Evolutionary conservation across 2,797 vertebrate species (phyloP).

Genomic region (Clarias pachynema): DNA sequence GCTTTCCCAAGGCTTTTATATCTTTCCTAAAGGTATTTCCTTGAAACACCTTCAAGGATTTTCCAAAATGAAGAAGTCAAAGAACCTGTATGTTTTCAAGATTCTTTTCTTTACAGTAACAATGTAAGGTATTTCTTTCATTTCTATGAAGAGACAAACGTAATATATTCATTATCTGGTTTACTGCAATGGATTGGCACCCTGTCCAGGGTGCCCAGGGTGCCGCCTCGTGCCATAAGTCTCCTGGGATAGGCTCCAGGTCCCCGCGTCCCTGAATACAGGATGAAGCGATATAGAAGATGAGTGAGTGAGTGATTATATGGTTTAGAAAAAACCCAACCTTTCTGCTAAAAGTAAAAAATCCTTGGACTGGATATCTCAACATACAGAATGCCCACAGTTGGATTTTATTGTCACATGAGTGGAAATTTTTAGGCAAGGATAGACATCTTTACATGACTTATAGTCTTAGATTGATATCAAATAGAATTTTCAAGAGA

Average conservation of each 20-base stretch:
- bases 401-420: not conserved
- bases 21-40: not conserved
- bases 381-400: not conserved
- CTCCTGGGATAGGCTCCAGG: no score
- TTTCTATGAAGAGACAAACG: constrained; percentile 30
- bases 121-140: constrained; percentile 63
- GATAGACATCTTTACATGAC: constrained; percentile 12
- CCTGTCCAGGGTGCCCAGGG: no score
- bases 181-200: not conserved
- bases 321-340: not conserved
- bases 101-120: not conserved
- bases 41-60: not conserved
- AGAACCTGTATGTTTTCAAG: not conserved
- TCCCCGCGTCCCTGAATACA: no score
- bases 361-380: not conserved
- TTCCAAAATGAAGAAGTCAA: not conserved
- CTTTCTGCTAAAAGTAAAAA: not conserved
- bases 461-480: constrained; percentile 14
- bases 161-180: not conserved
- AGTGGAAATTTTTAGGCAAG: constrained; percentile 11
- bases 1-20: not conserved
- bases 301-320: not conserved
- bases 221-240: no score
- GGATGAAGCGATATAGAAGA: no score
- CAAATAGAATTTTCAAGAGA: constrained; percentile 12